These are phyloP conservation scores for Ciconia maguari DNA, from an alignment of 2,113 vertebrate genomes.

Conservation along the genomic window DNA sequence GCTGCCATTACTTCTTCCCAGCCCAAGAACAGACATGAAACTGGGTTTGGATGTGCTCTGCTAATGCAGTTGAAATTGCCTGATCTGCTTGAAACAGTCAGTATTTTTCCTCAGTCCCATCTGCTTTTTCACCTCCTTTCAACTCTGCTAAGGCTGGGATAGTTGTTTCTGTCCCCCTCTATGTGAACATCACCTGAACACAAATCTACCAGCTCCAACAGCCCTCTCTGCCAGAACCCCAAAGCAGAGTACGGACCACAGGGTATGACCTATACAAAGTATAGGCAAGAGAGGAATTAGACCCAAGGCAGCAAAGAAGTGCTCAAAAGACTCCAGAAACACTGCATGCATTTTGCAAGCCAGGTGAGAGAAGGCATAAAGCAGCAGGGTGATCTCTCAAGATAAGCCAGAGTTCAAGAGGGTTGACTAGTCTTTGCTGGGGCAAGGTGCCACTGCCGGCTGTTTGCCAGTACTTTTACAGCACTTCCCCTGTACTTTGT, in stretches of 20 bases:
- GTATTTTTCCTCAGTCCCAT: background rate
- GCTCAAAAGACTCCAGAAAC: background rate
- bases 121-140: background rate
- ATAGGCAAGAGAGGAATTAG: background rate
- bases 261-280: background rate
- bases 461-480: background rate
- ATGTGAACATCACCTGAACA: background rate
- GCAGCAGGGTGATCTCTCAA: background rate
- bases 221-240: background rate
- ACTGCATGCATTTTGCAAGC: background rate
- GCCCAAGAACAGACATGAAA: background rate
- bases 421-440: background rate
- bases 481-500: conserved; percentile 3
- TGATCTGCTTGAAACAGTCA: background rate
- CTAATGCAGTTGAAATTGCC: background rate
- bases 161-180: background rate
- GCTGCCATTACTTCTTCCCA: background rate
- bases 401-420: background rate
- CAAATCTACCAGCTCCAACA: background rate
- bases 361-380: background rate
- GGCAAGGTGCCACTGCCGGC: background rate
- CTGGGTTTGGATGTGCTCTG: background rate
- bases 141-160: background rate
- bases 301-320: background rate
- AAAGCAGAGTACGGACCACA: background rate